Evolutionary conservation across 1,140 invertebrate genomes (phyloP), one percentile per base, ranked within the genome.

Genomic region (Ridgeia piscesae): DNA sequence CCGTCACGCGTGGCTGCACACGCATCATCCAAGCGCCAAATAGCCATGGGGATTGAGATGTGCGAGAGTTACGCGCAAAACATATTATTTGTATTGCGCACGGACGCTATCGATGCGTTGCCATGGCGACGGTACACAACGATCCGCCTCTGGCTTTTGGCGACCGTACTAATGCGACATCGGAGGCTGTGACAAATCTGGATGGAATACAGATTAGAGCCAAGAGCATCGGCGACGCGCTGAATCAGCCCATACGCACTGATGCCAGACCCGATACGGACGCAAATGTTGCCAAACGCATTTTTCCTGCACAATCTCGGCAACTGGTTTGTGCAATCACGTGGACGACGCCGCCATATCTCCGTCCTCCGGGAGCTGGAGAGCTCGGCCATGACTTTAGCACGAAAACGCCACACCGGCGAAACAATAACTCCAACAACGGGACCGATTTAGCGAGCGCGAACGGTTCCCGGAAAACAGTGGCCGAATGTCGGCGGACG

Each of bases 11-110:
- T 77, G 58, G 58, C 58, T 21, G 27, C 58, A 77, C 58, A 77
- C 2, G 27, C 58, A 77, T 77, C 58, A 77, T 17, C 27, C 27
- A 31, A 8, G 58, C 58, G 58, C 58, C 58, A 77, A 77, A 77
- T 77, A 77, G 58, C 58, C 58, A 77, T 77, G 58, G 58, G 58
- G 58, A 77, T 77, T 77, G 58, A 77, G 58, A 77, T 77, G 58
- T 77, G 58, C 58, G 17, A 77, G 58, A 77, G 58, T 77, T 77
- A 77, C 58, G 58, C 58, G 27, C 58, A 77, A 77, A 77, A 77
- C 58, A 77, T 77, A 77, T 77, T 77, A 77, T 77, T 77, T 77
- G 58, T 77, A 77, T 77, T 77, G 58, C 58, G 58, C 58, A 77
- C 58, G 58, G 58, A 77, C 27, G 58, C 58, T 77, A 77, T 77